phyloP scores from a whole-genome alignment of 2,888 invertebrate species.

The Abrostola tripartita region DNA sequence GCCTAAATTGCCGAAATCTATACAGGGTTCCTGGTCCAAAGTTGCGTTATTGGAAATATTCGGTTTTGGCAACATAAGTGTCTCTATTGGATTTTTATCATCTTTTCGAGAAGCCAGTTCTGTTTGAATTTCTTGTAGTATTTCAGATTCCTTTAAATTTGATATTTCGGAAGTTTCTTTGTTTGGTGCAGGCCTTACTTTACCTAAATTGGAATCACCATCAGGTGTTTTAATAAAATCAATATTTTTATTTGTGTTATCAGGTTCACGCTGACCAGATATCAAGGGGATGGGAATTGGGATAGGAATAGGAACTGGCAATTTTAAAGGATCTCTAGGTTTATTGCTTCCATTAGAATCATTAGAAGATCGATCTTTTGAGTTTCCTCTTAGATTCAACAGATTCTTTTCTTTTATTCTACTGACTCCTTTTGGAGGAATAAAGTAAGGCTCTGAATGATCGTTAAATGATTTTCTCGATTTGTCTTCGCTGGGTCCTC shows the following conservation, averaged over 20 bases:
- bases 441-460: constrained; percentile 60
- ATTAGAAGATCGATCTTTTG: constrained; percentile 20
- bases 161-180: background rate
- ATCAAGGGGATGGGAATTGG: constrained; percentile 20
- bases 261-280: background rate
- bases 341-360: background rate
- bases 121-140: background rate
- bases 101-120: background rate
- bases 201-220: background rate
- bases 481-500: constrained; percentile 40
- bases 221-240: background rate
- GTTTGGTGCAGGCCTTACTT: constrained; percentile 7
- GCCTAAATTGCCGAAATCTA: background rate
- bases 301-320: constrained; percentile 16
- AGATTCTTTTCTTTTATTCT: constrained; percentile 30
- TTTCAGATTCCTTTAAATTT: constrained; percentile 3
- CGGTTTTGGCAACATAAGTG: background rate
- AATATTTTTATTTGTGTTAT: background rate
- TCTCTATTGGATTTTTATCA: background rate
- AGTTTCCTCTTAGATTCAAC: constrained; percentile 6
- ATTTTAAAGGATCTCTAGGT: constrained; percentile 9
- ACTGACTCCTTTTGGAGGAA: constrained; percentile 60
- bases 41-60: background rate
- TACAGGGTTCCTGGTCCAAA: background rate
- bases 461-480: constrained; percentile 53